A percentile compares a stretch with the other conserved stretches of the same genome.
Conservation (phyloP, 64 coral and sea anemone species). For the Pocillopora damicornis region DNA sequence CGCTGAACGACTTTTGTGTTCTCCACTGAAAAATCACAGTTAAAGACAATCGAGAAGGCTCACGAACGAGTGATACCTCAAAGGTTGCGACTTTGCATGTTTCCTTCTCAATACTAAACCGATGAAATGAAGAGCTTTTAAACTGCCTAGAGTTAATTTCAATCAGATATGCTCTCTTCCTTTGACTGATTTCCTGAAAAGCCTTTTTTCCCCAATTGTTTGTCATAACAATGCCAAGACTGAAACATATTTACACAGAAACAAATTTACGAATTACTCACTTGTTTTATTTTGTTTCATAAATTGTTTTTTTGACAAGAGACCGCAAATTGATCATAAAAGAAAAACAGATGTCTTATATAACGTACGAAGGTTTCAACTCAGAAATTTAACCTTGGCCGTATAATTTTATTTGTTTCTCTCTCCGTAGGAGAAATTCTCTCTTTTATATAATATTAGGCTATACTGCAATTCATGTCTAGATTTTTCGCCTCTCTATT, state of each 20-base stretch:
- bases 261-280: background rate
- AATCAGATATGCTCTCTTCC: too few relatives aligned
- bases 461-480: background rate
- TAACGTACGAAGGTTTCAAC: background rate
- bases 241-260: background rate
- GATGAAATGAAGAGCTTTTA: too few relatives aligned
- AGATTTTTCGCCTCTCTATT: background rate
- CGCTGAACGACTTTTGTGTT: too few relatives aligned
- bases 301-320: too few relatives aligned
- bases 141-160: too few relatives aligned
- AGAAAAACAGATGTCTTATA: background rate
- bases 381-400: background rate
- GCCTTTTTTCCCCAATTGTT: background rate
- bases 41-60: too few relatives aligned
- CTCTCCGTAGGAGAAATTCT: background rate
- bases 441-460: background rate
- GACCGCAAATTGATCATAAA: too few relatives aligned
- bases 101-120: too few relatives aligned
- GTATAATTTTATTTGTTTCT: background rate
- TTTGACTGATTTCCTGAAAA: too few relatives aligned
- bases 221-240: background rate
- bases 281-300: background rate
- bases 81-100: too few relatives aligned
- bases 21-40: too few relatives aligned
- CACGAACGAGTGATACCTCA: too few relatives aligned